Evolutionary conservation across 1,140 invertebrate genomes (phyloP), one percentile per base, ranked within the genome.

Genomic region (Drosophila parvula): DNA sequence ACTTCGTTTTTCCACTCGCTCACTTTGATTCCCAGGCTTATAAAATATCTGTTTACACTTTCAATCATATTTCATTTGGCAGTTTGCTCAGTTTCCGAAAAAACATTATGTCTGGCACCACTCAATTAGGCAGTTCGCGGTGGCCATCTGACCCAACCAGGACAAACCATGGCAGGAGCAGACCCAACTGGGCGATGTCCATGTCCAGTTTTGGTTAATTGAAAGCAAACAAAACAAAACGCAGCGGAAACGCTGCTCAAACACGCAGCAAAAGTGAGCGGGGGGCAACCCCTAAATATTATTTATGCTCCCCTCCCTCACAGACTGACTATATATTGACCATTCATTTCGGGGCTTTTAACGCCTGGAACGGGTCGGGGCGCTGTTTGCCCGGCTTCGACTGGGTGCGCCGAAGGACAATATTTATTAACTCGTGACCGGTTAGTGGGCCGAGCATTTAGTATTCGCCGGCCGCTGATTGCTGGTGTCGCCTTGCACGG

Each of bases 341-440:
- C 83, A 83, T 88, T 89, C 83, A 88, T 88, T 88, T 83, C 85
- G 79, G 67, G 75, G 83, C 83, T 88, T 88, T 88, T 88, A 88
- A 81, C 81, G 81, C 80, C 74, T 22, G 22, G n/a, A 32, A 36
- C 30, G 16, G 16, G 48, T 16, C 48, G 48, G 48, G 16, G 9
- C 16, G n/a, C 44, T 55, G 58, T 61, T 61, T 62, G 58, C 64
- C 55, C 34, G 28, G 28, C 47, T 36, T 41, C n/a, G 38, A n/a
- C 44, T 65, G 84, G 84, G 85, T 81, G 80, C 70, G 84, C 41
- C 84, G n/a, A 44, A 48, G 44, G 80, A 81, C 84, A 88, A 89
- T 77, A 77, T 88, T 88, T 88, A 88, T 88, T 77, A 89, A 89
- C 60, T 83, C 67, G 47, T 74, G 77, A 62, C 58, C 56, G 60